Conservation (phyloP, 2,113 vertebrate species). For the Hemichromis elongatus region DNA sequence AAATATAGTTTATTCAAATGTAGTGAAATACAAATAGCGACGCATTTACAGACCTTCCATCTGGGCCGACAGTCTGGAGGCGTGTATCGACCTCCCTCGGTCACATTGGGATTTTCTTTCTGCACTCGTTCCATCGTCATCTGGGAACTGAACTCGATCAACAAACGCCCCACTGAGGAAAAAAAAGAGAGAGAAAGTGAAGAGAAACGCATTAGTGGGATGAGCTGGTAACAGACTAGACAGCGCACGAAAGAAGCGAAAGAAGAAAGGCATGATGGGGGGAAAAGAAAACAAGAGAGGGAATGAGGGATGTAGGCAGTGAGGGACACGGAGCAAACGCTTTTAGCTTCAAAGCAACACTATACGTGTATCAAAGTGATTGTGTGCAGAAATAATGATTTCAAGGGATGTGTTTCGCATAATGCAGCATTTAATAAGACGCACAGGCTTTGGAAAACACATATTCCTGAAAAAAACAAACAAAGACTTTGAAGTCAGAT, state of each 20-base stretch:
- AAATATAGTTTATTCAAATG: background rate
- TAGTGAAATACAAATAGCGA: background rate
- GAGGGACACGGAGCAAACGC: background rate
- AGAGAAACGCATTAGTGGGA: slow-evolving; percentile 3
- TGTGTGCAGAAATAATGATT: slow-evolving; percentile 31
- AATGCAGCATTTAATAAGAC: slow-evolving; percentile 45
- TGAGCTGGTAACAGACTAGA: background rate
- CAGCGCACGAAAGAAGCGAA: background rate
- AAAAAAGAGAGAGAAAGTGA: background rate
- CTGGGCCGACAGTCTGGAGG: slow-evolving; percentile 86
- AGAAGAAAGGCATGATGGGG: background rate
- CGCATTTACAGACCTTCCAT: slow-evolving; percentile 73
- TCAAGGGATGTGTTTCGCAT: slow-evolving; percentile 23
- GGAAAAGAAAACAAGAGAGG: background rate
- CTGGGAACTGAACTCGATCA: slow-evolving; percentile 96
- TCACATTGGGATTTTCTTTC: slow-evolving; percentile 94
- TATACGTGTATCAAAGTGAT: slow-evolving; percentile 26
- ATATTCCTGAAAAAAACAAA: slow-evolving; percentile 35
- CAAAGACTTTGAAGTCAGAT: slow-evolving; percentile 51
- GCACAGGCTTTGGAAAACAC: slow-evolving; percentile 24
- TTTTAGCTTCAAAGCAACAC: slow-evolving; percentile 48
- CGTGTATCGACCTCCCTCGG: slow-evolving; percentile 86
- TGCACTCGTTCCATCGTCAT: slow-evolving; percentile 98
- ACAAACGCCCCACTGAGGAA: slow-evolving; percentile 86
- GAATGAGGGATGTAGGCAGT: background rate